Evolutionary conservation across 2,113 vertebrate species (phyloP), one percentile per base, ranked within the genome.

Genomic region (Budorcas taxicolor): DNA sequence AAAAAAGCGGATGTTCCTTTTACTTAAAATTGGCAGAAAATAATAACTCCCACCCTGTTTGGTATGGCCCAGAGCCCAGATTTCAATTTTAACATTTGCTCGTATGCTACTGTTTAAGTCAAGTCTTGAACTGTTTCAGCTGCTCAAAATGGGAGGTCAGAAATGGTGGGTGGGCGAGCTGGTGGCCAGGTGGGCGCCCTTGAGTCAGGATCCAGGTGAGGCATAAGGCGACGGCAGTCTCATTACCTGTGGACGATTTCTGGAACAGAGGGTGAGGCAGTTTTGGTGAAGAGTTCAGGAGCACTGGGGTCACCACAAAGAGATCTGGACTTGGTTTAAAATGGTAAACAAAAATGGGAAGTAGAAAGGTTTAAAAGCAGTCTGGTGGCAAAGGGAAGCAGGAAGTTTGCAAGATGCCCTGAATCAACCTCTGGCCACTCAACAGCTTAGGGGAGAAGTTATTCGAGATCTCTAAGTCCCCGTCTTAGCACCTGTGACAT

Each of bases 31-130:
- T 97, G 95, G 74, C 95, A 98, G 97, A 98, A 97, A 94, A 78
- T 71, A 98, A 64, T 91, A 98, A 95, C 90, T 97, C 95, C 96
- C 92, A 94, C 45, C 97, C 91, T 98, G 93, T 98, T 98, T 98
- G 96, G n/a, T 71, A 74, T 98, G 98, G 98, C 98, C 74, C 90
- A 96, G 91, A 96, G 98, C 98, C 98, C 97, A 98, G 98, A 96
- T 94, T 97, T 94, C 95, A n/a, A 95, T 95, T 97, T 93, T 84
- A 87, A 78, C 45, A 90, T 95, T 94, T 97, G 97, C 97, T 98
- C 45, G 4, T 50, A 67, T 81, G 96, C 97, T 98, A 98, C 98
- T 98, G 96, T 97, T 98, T 97, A 98, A 98, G 83, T 82, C 80
- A 96, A 97, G 95, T 47, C 94, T 83, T 88, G 62, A 90, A 95